Base-by-base conservation (phyloP, 2,797 vertebrate species). In the Typhlichthys eigenmanni region DNA sequence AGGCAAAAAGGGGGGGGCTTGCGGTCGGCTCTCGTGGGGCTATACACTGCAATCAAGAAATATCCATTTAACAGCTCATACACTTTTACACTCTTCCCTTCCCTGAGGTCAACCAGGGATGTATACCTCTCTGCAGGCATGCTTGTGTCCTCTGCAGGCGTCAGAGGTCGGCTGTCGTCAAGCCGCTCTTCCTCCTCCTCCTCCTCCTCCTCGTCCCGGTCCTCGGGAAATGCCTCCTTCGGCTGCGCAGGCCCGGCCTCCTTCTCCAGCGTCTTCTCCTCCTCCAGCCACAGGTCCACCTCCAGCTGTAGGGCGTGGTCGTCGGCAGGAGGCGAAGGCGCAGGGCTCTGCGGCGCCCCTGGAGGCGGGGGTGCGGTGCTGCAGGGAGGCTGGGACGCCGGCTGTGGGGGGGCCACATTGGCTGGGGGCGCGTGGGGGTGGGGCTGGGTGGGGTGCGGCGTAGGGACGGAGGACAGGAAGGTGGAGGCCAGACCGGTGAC, bases 401-500 rank as follows among this genome's bases (percentile, higher is more conserved):
- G 82, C 55, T 87, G 85, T 51, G 88, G 85, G 48, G 83, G 60
- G 45, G 85, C 85, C 43, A 88, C 65, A 24, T 56, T 19, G 47
- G 2, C 71, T 17, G 70, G 82, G 4, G 67, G 56, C 48, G 86
- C 59, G 2, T 76, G 51, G 38, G 85, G 79, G 13, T 90, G 87
- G 62, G 89, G 47, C 67, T 89, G 89, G 54, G 84, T 47, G 1
- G 87, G 72, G 59, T 83, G 81, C 53, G 84, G 47, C 6, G 68
- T 59, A 66, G 89, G 86, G 71, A 87, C 84, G 38, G 87, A 79
- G 47, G 86, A 89, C 66, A 89, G 76, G 81, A 92, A 89, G 57
- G 88, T 73, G 14, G 91, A 91, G 50, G 90, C 91, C 66, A 93
- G 59, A 5, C 92, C 92, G 13, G 89, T 89, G 72, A 93, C 92